Conservation (phyloP, 2,888 invertebrate genomes). For the Drosophila yooni region DNA sequence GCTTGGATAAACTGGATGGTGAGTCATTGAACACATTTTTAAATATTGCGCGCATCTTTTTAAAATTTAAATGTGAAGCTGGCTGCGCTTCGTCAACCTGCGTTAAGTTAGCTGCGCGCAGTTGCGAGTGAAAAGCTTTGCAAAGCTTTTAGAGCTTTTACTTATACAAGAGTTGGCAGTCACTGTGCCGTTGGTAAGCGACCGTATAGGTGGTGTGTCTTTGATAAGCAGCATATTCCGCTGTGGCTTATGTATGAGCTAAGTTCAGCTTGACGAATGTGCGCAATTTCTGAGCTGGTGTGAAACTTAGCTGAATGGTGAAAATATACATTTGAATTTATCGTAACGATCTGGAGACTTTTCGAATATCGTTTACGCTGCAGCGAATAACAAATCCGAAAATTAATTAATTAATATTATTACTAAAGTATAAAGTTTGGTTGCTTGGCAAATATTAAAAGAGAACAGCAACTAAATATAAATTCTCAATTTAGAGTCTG, state of each 20-base stretch:
- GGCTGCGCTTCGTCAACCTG: constrained; percentile 5
- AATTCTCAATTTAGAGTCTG: constrained; percentile 58
- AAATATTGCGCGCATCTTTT: constrained; percentile 11
- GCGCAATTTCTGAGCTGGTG: neutral
- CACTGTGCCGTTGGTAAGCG: neutral
- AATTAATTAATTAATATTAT: neutral
- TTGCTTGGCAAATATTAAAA: constrained; percentile 37
- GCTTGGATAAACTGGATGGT: constrained; percentile 80
- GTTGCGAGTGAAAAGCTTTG: neutral
- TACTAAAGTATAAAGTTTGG: neutral
- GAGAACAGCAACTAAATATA: neutral
- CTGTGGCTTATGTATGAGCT: neutral
- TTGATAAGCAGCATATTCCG: constrained; percentile 5
- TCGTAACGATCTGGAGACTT: neutral
- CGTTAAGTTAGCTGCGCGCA: constrained; percentile 30
- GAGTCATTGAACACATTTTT: constrained; percentile 36
- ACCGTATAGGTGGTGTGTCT: constrained; percentile 9
- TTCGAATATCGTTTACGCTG: constrained; percentile 12
- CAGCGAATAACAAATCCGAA: neutral
- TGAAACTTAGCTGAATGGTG: neutral
- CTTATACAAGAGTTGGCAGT: neutral
- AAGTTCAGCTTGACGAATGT: constrained; percentile 1
- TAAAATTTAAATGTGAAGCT: neutral
- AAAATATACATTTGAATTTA: neutral
- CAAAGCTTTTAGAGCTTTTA: constrained; percentile 3